Evolutionary conservation across 2,888 invertebrate species (phyloP).

Genomic region (Antheraea assamensis): DNA sequence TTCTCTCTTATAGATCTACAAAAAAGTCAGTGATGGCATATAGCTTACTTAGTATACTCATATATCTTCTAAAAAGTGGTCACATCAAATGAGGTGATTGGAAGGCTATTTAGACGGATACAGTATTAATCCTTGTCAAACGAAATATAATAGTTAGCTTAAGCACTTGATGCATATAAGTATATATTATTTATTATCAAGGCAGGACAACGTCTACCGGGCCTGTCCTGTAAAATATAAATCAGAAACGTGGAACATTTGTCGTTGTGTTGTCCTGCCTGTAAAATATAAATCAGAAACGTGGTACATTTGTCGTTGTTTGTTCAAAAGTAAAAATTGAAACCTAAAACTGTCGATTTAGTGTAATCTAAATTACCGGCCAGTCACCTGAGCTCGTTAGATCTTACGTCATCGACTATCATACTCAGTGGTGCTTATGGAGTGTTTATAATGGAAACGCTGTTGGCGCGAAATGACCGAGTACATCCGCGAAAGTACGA

Average conservation of each 20-base stretch:
- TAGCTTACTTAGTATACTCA: too few species aligned
- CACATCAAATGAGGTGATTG: too few species aligned
- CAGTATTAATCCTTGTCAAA: too few species aligned
- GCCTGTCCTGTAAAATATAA: not conserved
- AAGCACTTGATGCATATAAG: too few species aligned
- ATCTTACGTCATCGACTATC: constrained; percentile 52
- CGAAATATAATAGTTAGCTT: too few species aligned
- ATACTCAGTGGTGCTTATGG: constrained; percentile 45
- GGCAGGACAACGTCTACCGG: too few species aligned
- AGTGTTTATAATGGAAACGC: constrained; percentile 47
- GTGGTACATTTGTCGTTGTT: not conserved
- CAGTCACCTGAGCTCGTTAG: constrained; percentile 50
- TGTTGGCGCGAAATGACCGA: constrained; percentile 53
- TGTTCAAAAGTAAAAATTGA: constrained; percentile 1
- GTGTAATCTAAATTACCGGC: constrained; percentile 40
- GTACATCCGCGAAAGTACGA: constrained; percentile 66
- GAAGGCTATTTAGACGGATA: too few species aligned
- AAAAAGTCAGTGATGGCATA: too few species aligned
- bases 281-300: not conserved
- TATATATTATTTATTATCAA: too few species aligned
- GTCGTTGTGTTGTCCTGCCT: not conserved
- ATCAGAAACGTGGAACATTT: not conserved
- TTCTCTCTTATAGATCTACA: too few species aligned
- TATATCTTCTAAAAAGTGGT: too few species aligned
- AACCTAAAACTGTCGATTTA: constrained; percentile 24